Percentiles rank a stretch among this genome's conserved stretches.
Evolutionary conservation across 1,140 invertebrate genomes (phyloP).

Genomic region (Diorhabda sublineata): DNA sequence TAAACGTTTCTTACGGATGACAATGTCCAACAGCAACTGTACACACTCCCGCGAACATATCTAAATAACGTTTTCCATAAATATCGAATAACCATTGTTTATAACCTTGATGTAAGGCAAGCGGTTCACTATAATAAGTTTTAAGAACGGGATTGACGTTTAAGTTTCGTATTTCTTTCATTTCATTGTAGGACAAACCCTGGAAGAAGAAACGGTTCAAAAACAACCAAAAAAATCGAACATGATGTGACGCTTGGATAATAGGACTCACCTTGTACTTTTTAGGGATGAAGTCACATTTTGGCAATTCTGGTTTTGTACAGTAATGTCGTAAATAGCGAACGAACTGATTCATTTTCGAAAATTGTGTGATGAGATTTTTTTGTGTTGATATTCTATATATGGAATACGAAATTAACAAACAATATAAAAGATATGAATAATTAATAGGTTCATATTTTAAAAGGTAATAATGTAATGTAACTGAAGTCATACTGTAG

Average conservation of each 20-base stretch:
- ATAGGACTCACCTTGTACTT: constrained; percentile 45
- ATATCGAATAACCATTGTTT: constrained; percentile 93
- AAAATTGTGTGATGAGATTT: not conserved
- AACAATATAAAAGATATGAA: not conserved
- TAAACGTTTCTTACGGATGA: constrained; percentile 75
- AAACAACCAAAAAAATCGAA: not conserved
- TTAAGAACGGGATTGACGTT: constrained; percentile 69
- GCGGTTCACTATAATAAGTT: constrained; percentile 77
- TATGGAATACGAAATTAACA: not conserved
- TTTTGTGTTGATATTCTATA: not conserved
- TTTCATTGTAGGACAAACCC: constrained; percentile 58
- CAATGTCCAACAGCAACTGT: constrained; percentile 97
- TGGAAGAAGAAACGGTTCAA: constrained; percentile 32
- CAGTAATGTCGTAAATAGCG: constrained; percentile 11
- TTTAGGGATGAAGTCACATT: constrained; percentile 47
- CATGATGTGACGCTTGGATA: not conserved
- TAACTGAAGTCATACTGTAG: no score
- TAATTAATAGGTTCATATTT: not conserved
- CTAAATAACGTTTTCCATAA: constrained; percentile 81
- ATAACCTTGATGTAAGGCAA: constrained; percentile 80
- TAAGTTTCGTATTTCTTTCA: constrained; percentile 54
- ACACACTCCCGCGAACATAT: constrained; percentile 94
- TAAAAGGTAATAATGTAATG: no score
- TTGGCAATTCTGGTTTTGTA: constrained; percentile 38
- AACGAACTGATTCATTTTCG: constrained; percentile 6